These are phyloP conservation scores for Saccopteryx leptura DNA, from an alignment of 2,113 vertebrate genomes.

Conservation along the genomic window DNA sequence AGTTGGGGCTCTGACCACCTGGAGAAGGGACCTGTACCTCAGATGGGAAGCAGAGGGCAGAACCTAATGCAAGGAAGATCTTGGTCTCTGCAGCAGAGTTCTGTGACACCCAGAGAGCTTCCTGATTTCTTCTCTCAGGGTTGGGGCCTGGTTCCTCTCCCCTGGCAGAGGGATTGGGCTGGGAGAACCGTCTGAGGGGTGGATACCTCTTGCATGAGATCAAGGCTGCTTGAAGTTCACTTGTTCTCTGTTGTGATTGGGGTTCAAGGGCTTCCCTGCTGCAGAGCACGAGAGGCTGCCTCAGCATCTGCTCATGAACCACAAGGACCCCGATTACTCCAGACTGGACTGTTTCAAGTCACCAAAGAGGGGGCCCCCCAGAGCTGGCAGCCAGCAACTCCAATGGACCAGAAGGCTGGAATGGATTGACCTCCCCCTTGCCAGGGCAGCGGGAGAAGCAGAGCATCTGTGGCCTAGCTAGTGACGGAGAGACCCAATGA, in stretches of 20 bases:
- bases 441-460: slow-evolving; percentile 24
- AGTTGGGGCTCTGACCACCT: neutral
- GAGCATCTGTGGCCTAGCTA: slow-evolving; percentile 79
- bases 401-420: slow-evolving; percentile 72
- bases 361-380: slow-evolving; percentile 57
- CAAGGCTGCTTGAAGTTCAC: neutral
- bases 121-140: neutral
- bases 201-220: slow-evolving; percentile 3
- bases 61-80: neutral
- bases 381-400: slow-evolving; percentile 56
- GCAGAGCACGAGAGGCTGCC: slow-evolving; percentile 57
- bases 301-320: slow-evolving; percentile 75
- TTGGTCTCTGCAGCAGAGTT: neutral
- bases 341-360: slow-evolving; percentile 68
- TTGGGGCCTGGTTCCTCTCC: neutral
- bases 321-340: slow-evolving; percentile 70
- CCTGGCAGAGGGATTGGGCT: neutral
- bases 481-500: slow-evolving; percentile 58
- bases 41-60: slow-evolving; percentile 70
- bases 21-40: neutral
- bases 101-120: neutral
- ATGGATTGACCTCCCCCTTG: slow-evolving; percentile 62
- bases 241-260: neutral
- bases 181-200: neutral
- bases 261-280: slow-evolving; percentile 61